Base-by-base conservation (phyloP, 2,888 invertebrate species). In the Luffia ferchaultella region DNA sequence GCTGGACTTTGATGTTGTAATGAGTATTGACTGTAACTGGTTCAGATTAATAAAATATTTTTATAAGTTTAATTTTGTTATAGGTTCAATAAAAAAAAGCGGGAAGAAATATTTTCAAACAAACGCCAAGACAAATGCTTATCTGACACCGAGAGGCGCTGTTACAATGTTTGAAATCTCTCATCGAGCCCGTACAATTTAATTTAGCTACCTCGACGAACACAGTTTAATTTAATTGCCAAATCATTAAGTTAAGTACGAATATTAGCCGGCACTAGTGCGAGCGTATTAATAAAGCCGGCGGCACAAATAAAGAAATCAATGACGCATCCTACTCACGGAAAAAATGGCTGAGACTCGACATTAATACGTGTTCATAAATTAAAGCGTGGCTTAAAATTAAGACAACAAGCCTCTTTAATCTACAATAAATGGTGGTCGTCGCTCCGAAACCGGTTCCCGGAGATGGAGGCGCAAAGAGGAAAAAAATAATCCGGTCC, bases 341-440 rank as follows among this genome's bases (percentile, higher is more conserved):
- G 64, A 74, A 79, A 77, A 79, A 76, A 76, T 77, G 74, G 73
- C 74, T 66, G 73, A 68, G 70, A 71, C 66, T 66, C 65, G 67
- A 71, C 75, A 76, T 77, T 79, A 78, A 79, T 78, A 80, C 70
- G 71, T 72, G 67, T 65, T 67, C 71, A 80, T 83, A 83, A 83
- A 82, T 83, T 83, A 80, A 76, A 77, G 70, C 71, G 71, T 73
- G 76, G 74, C 76, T 84, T 78, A 82, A 83, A 84, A 85, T 85
- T 83, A 83, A 85, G 85, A 85, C 84, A 85, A 84, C 83, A 83
- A 82, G 76, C 73, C 80, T 82, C 76, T 83, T 85, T 84, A 85
- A 85, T 85, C 83, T 83, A 82, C 79, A 82, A 83, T 83, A 83
- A 82, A 83, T 82, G 82, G 76, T 74, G 73, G 78, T 74, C 78